Percentiles rank a stretch among this genome's conserved stretches.
These are phyloP conservation scores for Onchidella celtica DNA, from an alignment of 2,888 invertebrate species.

Conservation along the genomic window DNA sequence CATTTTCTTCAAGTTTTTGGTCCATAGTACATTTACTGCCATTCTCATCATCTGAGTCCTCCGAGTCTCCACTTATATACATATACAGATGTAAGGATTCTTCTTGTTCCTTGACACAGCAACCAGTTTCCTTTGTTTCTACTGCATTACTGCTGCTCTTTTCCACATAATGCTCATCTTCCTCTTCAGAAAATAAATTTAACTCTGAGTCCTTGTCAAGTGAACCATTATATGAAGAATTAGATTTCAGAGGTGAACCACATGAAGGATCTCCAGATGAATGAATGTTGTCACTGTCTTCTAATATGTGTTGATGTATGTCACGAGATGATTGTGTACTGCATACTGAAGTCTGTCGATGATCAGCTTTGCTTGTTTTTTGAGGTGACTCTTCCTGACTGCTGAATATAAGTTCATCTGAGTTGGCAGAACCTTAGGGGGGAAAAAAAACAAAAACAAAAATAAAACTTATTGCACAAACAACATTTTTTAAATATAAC, in stretches of 20 bases:
- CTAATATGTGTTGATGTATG: not conserved
- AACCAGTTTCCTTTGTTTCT: not conserved
- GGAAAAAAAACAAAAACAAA: not conserved
- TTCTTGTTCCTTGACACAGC: not conserved
- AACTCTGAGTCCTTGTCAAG: not conserved
- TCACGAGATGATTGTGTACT: not conserved
- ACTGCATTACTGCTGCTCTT: not conserved
- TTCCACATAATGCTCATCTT: not conserved
- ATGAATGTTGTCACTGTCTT: not conserved
- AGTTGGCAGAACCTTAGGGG: constrained; percentile 5
- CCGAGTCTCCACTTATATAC: not conserved
- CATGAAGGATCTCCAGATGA: not conserved
- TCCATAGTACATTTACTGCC: too few relatives aligned
- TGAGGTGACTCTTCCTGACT: constrained; percentile 20
- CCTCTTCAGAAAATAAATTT: constrained; percentile 10
- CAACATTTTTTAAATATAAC: too few relatives aligned
- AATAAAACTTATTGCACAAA: too few relatives aligned
- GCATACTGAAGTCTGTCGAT: too few relatives aligned
- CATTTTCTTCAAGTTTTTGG: too few relatives aligned
- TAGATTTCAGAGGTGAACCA: not conserved
- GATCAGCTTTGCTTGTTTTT: too few relatives aligned
- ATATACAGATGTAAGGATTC: not conserved
- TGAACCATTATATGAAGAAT: constrained; percentile 2
- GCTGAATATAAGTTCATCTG: constrained; percentile 37
- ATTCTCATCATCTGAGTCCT: not conserved